Evolutionary conservation across 2,888 invertebrate species (phyloP).

Genomic region (Dicyrtoma fusca): DNA sequence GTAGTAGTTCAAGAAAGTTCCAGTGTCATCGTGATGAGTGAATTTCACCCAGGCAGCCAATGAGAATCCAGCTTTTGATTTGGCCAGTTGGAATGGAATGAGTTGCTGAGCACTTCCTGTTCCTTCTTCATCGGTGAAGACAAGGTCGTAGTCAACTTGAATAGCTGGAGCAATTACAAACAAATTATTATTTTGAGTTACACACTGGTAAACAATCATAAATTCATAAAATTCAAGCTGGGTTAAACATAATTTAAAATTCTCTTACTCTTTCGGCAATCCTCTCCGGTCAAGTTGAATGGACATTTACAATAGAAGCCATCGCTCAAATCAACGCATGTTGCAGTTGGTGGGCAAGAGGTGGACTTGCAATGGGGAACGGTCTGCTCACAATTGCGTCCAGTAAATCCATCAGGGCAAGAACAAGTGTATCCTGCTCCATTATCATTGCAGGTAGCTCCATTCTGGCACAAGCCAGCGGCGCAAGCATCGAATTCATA

Average conservation of each 20-base stretch:
- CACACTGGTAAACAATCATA: too few species aligned
- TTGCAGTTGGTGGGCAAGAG: constrained; percentile 91
- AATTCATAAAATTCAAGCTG: constrained; percentile 8
- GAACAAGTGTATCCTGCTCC: constrained; percentile 82
- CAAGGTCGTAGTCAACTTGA: constrained; percentile 95
- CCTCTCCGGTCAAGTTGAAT: constrained; percentile 93
- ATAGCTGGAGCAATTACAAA: constrained; percentile 77
- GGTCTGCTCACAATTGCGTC: constrained; percentile 87
- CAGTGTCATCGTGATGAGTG: constrained; percentile 85
- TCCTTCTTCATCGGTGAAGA: constrained; percentile 83
- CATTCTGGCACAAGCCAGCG: constrained; percentile 87
- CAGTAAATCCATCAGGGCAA: constrained; percentile 68
- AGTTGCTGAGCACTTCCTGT: constrained; percentile 90
- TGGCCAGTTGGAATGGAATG: constrained; percentile 79
- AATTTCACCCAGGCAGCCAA: constrained; percentile 97
- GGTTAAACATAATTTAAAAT: background rate
- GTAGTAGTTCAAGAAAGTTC: constrained; percentile 91
- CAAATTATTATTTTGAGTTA: constrained; percentile 18
- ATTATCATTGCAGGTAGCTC: constrained; percentile 86
- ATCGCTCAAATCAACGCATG: constrained; percentile 87
- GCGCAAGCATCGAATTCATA: constrained; percentile 92
- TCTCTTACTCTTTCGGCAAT: constrained; percentile 86
- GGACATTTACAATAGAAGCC: constrained; percentile 96
- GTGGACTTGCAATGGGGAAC: constrained; percentile 90
- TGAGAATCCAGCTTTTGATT: constrained; percentile 50